These are phyloP conservation scores for honey bee (Apis mellifera) DNA, from an alignment of 1,140 invertebrate species.

Conservation along the genomic window DNA sequence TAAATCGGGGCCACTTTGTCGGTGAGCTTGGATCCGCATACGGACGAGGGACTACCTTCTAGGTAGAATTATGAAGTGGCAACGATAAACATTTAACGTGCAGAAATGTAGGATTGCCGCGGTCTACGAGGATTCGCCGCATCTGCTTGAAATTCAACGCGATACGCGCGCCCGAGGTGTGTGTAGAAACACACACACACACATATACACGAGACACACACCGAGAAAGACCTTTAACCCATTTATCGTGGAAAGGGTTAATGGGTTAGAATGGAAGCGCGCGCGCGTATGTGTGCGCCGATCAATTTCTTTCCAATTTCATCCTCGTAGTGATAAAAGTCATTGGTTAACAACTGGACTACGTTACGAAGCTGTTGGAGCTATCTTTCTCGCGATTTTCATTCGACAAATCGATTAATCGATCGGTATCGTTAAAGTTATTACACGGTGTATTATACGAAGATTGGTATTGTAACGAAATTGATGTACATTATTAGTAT, in stretches of 20 bases:
- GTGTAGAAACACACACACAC: too few species aligned
- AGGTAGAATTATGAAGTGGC: slow-evolving; percentile 43
- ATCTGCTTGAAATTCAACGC: slow-evolving; percentile 64
- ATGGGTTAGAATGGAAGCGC: slow-evolving; percentile 59
- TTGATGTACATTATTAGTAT: too few species aligned
- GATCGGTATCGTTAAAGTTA: too few species aligned
- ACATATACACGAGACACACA: too few species aligned
- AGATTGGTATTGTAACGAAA: too few species aligned
- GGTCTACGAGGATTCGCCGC: slow-evolving; percentile 32
- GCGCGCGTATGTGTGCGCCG: slow-evolving; percentile 34
- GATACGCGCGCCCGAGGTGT: slow-evolving; percentile 42
- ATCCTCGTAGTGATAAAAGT: neutral
- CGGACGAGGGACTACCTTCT: neutral
- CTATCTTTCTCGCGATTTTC: too few species aligned
- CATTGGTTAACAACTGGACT: neutral
- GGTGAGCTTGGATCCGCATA: neutral
- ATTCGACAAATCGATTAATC: too few species aligned
- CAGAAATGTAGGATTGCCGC: slow-evolving; percentile 14
- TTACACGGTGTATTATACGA: too few species aligned
- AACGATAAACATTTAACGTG: slow-evolving; percentile 53
- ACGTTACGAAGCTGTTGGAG: neutral
- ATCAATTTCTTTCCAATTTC: slow-evolving; percentile 43
- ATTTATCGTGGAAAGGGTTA: slow-evolving; percentile 57
- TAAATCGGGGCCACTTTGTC: neutral
- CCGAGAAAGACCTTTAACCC: slow-evolving; percentile 51